Conservation (phyloP, 2,113 vertebrate genomes). For the Muntiacus reevesi region DNA sequence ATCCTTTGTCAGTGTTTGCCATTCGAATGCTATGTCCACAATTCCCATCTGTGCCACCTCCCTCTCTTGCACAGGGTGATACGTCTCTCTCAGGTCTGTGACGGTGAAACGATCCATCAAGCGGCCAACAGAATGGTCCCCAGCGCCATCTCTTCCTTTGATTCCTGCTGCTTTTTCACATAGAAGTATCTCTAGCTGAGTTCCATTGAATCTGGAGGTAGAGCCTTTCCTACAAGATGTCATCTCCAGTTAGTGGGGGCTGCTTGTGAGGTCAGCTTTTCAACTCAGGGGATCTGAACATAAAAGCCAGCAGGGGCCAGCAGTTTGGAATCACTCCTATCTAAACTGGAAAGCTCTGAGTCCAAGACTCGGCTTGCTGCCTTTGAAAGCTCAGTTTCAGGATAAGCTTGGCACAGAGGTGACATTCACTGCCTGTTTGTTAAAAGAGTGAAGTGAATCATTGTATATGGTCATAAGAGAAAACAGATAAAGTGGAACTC, state of each 20-base stretch:
- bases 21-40: neutral
- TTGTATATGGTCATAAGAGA: neutral
- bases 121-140: neutral
- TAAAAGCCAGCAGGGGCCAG: neutral
- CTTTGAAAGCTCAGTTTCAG: neutral
- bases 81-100: neutral
- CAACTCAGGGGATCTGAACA: neutral
- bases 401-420: neutral
- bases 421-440: neutral
- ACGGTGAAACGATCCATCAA: neutral
- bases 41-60: neutral
- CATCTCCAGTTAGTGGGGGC: neutral
- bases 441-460: neutral
- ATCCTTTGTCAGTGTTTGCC: neutral
- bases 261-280: neutral
- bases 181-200: neutral
- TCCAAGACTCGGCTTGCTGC: neutral
- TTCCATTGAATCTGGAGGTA: neutral
- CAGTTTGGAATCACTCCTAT: neutral
- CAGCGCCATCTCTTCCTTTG: neutral
- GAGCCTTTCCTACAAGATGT: fast-evolving
- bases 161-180: neutral
- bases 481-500: neutral
- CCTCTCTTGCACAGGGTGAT: neutral
- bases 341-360: neutral